These are phyloP conservation scores for Lysandra bellargus DNA, from an alignment of 2,888 invertebrate species.

Conservation along the genomic window DNA sequence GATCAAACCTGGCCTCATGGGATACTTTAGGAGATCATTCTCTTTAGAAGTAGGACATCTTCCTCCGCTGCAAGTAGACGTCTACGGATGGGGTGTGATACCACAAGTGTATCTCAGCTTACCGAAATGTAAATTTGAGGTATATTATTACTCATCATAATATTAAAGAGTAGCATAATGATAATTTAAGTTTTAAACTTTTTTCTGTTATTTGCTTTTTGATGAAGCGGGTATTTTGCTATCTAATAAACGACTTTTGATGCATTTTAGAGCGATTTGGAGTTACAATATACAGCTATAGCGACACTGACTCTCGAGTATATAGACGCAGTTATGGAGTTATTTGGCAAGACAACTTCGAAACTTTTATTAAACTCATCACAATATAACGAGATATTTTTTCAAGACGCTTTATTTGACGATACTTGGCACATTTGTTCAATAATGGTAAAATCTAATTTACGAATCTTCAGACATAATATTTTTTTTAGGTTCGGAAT, in stretches of 20 bases:
- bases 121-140: conserved; percentile 59
- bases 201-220: background rate
- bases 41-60: conserved; percentile 78
- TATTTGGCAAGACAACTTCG: conserved; percentile 51
- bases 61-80: conserved; percentile 74
- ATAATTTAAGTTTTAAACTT: too few species aligned
- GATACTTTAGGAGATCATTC: conserved; percentile 73
- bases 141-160: conserved; percentile 30
- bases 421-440: conserved; percentile 68
- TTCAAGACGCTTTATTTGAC: conserved; percentile 62
- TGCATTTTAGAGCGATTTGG: conserved; percentile 52
- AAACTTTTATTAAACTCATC: conserved; percentile 62
- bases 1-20: conserved; percentile 78
- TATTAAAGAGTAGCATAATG: background rate
- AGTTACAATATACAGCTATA: conserved; percentile 75
- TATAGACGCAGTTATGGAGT: conserved; percentile 59
- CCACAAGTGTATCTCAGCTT: conserved; percentile 80
- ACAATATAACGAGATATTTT: conserved; percentile 58
- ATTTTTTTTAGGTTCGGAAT: background rate
- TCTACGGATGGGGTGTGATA: conserved; percentile 80
- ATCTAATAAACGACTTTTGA: background rate
- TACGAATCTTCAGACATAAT: background rate
- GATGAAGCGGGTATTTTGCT: background rate
- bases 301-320: conserved; percentile 63
- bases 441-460: conserved; percentile 51